Base-by-base conservation (phyloP, 1,140 invertebrate genomes). In the Trichogramma pretiosum region DNA sequence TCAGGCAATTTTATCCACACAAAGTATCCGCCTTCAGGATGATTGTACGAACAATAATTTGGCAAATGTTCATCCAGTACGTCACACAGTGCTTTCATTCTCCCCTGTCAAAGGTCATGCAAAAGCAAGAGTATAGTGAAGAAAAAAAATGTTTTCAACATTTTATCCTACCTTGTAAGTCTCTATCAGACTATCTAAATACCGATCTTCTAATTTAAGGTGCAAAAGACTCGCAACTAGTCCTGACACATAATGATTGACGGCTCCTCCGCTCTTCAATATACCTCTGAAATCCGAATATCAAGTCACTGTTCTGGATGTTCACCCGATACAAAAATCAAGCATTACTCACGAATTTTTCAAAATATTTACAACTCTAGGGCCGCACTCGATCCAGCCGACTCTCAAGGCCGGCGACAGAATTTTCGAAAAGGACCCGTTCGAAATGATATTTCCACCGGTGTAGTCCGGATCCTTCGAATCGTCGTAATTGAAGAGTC, bases 351-450 rank as follows among this genome's bases (percentile, higher is more conserved):
- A 74, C 69, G 72, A 73, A 33, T 60, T 43, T 40, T 60, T 63
- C 7, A 81, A 51, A 14, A 62, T 57, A 1, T 68, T 59, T 1
- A 72, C 62, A 0, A 80, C 43, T 21, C 65, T 61, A 13, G 72
- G 56, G 5, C 76, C 70, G 11, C 74, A 68, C 59, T 84, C 82
- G 1, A 84, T 59, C 82, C 82, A 84, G 10, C 82, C 82, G 17
- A 82, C 56, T 14, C 82, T 65, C 18, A 83, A 57, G 0, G 78
- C 79, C 4, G 82, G 81, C 3, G 74, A 76, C 42, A 84, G 58
- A 35, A 83, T 77, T 65, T 84, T 84, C 1, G 80, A 81, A 59
- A 84, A 84, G 1, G 76, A 76, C 17, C 80, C 75, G 58, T 82
- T 83, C 1, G 81, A 83, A 24, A 84, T 64, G 8, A 83, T 70